Percentiles rank a stretch among this genome's conserved stretches.
Conservation (phyloP, 2,113 vertebrate species). For the Mirza zaza region DNA sequence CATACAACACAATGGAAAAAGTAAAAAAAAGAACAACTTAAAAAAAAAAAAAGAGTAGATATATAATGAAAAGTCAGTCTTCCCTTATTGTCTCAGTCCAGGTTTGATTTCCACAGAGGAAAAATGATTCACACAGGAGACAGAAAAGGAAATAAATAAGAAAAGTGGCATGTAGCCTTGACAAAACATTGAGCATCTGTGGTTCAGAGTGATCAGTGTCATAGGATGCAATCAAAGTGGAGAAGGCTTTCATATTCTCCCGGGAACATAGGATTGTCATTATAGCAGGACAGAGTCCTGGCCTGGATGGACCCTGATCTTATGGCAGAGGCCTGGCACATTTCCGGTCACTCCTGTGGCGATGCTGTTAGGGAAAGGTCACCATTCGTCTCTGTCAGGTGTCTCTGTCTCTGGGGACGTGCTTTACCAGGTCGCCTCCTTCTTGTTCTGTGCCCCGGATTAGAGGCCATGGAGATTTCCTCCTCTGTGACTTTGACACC, state of each 20-base stretch:
- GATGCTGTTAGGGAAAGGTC: not conserved
- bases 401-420: not conserved
- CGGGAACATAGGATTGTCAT: not conserved
- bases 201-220: not conserved
- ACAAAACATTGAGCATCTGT: not conserved
- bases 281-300: not conserved
- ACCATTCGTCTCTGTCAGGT: not conserved
- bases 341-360: not conserved
- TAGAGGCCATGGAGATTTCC: rapidly evolving
- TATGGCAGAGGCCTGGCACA: rapidly evolving
- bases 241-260: not conserved
- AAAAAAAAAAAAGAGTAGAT: not conserved
- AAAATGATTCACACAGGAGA: rapidly evolving
- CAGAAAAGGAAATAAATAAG: conserved; percentile 20
- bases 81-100: not conserved
- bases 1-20: not conserved
- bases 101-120: not conserved
- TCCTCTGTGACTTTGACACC: not conserved
- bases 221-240: not conserved
- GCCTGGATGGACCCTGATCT: too few relatives aligned
- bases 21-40: not conserved
- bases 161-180: not conserved
- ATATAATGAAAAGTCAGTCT: not conserved
- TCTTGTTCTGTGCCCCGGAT: not conserved
- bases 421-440: too few relatives aligned